These are phyloP conservation scores for Maconellicoccus hirsutus DNA, from an alignment of 1,140 invertebrate species.

Conservation along the genomic window DNA sequence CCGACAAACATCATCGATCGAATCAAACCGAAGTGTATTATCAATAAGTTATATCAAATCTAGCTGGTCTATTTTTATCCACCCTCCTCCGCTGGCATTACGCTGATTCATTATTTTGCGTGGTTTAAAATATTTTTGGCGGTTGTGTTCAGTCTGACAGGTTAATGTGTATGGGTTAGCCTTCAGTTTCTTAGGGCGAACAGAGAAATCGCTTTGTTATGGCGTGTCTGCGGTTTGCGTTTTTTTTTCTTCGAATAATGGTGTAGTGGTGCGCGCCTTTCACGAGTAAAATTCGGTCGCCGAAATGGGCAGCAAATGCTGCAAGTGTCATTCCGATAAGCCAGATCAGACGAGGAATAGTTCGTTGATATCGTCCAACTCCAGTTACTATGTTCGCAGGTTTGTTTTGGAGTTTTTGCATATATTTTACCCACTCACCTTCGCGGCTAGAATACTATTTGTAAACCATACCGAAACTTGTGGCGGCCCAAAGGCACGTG, in stretches of 20 bases:
- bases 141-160: slow-evolving; percentile 18
- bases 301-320: slow-evolving; percentile 42
- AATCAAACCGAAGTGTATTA: background rate
- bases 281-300: background rate
- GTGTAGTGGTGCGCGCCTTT: background rate
- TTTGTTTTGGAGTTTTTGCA: slow-evolving; percentile 14
- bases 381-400: slow-evolving; percentile 25
- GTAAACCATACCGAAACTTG: no score
- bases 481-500: no score
- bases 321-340: slow-evolving; percentile 38
- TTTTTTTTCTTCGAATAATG: background rate
- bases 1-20: no score
- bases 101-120: slow-evolving; percentile 14
- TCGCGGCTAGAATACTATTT: no score
- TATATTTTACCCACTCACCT: no score
- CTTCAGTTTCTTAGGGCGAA: slow-evolving; percentile 15
- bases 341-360: slow-evolving; percentile 30
- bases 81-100: background rate
- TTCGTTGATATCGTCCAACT: slow-evolving; percentile 26
- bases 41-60: slow-evolving; percentile 18
- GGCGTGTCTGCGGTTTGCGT: background rate
- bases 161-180: slow-evolving; percentile 18
- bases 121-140: slow-evolving; percentile 20
- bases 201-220: background rate
- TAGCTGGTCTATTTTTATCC: slow-evolving; percentile 14